Evolutionary conservation across 1,140 invertebrate genomes (phyloP).

Genomic region (Subanguina moxae): DNA sequence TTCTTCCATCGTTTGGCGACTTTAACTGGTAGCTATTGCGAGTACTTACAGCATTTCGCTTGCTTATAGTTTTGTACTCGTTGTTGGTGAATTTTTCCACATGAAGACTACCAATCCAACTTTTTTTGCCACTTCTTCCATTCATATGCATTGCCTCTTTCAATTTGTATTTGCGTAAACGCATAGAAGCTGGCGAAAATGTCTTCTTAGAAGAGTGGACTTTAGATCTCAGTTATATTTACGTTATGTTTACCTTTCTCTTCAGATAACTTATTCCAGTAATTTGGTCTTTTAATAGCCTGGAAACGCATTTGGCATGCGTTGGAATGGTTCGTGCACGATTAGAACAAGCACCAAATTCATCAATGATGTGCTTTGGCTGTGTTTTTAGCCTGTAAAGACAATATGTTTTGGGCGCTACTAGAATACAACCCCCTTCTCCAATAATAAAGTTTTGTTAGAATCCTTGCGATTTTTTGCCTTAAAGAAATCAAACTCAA

Average conservation of each 20-base stretch:
- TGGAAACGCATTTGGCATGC: slow-evolving; percentile 33
- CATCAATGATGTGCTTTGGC: slow-evolving; percentile 18
- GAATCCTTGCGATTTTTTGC: no score
- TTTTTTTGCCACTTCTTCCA: no score
- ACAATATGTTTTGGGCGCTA: no score
- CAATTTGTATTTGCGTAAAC: background rate
- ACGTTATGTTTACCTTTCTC: background rate
- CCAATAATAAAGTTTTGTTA: no score
- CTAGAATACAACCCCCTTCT: no score
- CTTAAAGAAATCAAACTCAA: no score
- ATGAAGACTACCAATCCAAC: no score
- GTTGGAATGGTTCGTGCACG: slow-evolving; percentile 21
- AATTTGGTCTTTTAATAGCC: slow-evolving; percentile 19
- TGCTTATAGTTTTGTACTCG: background rate
- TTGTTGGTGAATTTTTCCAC: background rate
- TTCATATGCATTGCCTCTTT: background rate
- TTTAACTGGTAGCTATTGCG: slow-evolving; percentile 1
- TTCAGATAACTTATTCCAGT: slow-evolving; percentile 3
- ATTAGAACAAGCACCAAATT: slow-evolving; percentile 26
- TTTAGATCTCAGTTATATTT: no score
- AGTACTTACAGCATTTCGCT: background rate
- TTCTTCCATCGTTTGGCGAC: background rate
- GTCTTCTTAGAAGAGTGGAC: background rate
- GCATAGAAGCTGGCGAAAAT: background rate
- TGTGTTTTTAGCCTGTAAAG: slow-evolving; percentile 25